A percentile compares a stretch with the other conserved stretches of the same genome.
These are phyloP conservation scores for Typhlomys cinereus DNA, from an alignment of 2,113 vertebrate genomes.

Conservation along the genomic window DNA sequence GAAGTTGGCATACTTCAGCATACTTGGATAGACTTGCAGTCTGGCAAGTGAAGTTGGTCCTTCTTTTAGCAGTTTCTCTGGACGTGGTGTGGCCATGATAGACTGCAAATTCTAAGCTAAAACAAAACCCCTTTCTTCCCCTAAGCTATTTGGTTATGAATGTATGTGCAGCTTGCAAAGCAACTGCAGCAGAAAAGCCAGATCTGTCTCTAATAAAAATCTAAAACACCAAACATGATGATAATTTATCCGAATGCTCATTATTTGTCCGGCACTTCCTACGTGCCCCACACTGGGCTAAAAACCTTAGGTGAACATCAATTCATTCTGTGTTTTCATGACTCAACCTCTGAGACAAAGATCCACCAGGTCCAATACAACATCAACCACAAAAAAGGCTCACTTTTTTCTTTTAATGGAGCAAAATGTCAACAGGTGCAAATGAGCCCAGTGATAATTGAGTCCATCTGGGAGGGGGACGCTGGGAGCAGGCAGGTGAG, in stretches of 20 bases:
- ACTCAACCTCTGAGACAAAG: constrained; percentile 42
- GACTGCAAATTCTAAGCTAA: too few relatives aligned
- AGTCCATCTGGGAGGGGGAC: not conserved
- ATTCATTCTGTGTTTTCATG: constrained; percentile 32
- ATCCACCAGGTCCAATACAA: constrained; percentile 6
- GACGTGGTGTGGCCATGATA: too few relatives aligned
- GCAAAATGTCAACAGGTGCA: constrained; percentile 59
- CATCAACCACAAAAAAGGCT: not conserved
- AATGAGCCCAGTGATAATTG: constrained; percentile 36
- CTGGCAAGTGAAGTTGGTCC: too few relatives aligned
- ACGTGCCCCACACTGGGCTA: not conserved
- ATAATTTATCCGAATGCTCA: not conserved
- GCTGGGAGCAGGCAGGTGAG: not conserved
- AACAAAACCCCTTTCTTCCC: too few relatives aligned
- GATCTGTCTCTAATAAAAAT: not conserved
- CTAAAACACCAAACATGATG: not conserved
- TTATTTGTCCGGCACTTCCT: not conserved
- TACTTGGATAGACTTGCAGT: too few relatives aligned
- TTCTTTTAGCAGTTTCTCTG: too few relatives aligned
- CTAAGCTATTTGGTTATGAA: too few relatives aligned
- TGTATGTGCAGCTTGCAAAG: too few relatives aligned
- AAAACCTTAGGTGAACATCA: not conserved
- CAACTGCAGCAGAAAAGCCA: not conserved
- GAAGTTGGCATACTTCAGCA: too few relatives aligned
- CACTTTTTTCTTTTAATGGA: not conserved